Conservation (phyloP, 37 sponge, comb jelly and placozoan genomes). For the Bolinopsis microptera region DNA sequence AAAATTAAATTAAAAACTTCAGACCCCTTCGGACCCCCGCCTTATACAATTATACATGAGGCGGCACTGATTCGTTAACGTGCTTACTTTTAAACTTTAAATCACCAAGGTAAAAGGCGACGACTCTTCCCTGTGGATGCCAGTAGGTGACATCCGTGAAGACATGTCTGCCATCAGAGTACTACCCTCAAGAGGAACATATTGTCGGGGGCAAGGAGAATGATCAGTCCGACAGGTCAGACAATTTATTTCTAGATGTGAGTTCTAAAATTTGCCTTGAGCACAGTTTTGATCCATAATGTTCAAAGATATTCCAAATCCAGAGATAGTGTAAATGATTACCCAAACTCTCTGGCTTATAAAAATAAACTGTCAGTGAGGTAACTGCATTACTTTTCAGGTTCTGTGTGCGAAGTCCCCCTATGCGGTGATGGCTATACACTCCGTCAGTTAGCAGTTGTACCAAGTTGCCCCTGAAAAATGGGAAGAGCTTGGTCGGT, state of each 20-base stretch:
- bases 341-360: not conserved
- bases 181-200: not conserved
- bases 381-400: too few relatives aligned
- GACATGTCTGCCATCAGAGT: not conserved
- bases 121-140: not conserved
- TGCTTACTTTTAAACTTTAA: too few relatives aligned
- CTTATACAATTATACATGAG: too few relatives aligned
- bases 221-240: not conserved
- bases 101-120: constrained; percentile 44
- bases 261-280: too few relatives aligned
- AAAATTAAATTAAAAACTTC: too few relatives aligned
- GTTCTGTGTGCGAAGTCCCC: constrained; percentile 12
- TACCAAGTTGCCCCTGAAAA: constrained; percentile 17
- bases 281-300: too few relatives aligned
- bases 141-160: not conserved
- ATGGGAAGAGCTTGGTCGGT: constrained; percentile 2
- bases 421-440: not conserved
- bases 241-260: constrained; percentile 4
- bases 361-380: not conserved
- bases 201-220: not conserved
- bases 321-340: too few relatives aligned
- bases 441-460: not conserved
- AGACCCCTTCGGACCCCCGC: too few relatives aligned
- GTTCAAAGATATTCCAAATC: not conserved
- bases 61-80: too few relatives aligned